phyloP scores from a whole-genome alignment of 1,140 invertebrate genomes.

The Nasonia longicornis region DNA sequence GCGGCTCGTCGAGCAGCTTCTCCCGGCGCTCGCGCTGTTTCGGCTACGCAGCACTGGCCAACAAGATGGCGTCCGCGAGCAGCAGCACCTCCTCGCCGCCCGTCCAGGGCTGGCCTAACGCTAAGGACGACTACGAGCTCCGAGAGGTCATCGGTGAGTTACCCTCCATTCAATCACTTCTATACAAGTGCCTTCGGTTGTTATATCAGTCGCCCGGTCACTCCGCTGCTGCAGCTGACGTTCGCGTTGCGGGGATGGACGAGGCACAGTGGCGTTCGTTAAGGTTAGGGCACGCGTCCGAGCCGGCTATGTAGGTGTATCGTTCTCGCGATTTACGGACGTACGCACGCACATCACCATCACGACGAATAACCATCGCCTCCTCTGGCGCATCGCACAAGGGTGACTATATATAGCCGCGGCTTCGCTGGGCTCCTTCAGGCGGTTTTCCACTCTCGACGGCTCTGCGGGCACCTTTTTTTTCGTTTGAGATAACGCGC shows the following conservation, averaged over 20 bases:
- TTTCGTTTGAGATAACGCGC: not conserved
- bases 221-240: not conserved
- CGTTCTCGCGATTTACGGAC: too few species aligned
- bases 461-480: not conserved
- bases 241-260: too few species aligned
- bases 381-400: too few species aligned
- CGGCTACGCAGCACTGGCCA: conserved; percentile 71
- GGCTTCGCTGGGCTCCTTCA: not conserved
- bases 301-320: conserved; percentile 5
- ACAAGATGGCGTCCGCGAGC: conserved; percentile 79
- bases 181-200: not conserved
- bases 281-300: not conserved
- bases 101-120: conserved; percentile 86
- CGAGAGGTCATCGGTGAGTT: conserved; percentile 92
- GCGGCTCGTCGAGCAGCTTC: not conserved
- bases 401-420: not conserved
- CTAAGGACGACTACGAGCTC: conserved; percentile 93
- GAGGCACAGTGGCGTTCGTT: not conserved
- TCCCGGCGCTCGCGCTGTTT: conserved; percentile 40
- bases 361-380: too few species aligned
- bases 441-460: not conserved
- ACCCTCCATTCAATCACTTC: conserved; percentile 49
- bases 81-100: conserved; percentile 71
- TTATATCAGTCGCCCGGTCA: not conserved
- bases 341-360: too few species aligned